These are phyloP conservation scores for Sinosuthora webbiana DNA, from an alignment of 2,113 vertebrate genomes.

Conservation along the genomic window DNA sequence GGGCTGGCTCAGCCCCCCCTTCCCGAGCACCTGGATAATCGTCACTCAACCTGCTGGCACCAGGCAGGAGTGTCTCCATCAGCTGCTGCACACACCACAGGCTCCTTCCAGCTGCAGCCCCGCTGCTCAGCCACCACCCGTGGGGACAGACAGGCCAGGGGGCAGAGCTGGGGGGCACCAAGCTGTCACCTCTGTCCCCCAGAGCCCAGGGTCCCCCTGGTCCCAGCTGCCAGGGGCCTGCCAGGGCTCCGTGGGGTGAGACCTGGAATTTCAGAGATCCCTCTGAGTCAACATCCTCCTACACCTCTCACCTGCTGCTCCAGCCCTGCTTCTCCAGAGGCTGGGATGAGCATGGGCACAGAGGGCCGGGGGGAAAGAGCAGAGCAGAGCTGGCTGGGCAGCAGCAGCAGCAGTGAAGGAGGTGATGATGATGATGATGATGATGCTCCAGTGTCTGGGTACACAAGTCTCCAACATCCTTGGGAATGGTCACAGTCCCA, in stretches of 20 bases:
- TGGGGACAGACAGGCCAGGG: neutral
- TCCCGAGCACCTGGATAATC: neutral
- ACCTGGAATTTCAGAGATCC: neutral
- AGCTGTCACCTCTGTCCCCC: neutral
- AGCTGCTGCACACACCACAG: neutral
- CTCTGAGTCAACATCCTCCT: neutral
- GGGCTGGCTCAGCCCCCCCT: neutral
- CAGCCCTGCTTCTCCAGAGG: neutral
- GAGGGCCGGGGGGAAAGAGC: neutral
- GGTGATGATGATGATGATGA: too few species aligned
- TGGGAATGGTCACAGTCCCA: neutral
- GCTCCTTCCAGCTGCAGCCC: neutral
- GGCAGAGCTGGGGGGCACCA: neutral
- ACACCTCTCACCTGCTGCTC: neutral
- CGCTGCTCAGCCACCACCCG: neutral
- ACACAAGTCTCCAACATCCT: neutral
- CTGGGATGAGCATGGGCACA: neutral
- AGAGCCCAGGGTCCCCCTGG: neutral
- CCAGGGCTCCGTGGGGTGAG: neutral
- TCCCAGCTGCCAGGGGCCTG: neutral
- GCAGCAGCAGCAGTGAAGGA: neutral
- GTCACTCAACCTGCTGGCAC: neutral
- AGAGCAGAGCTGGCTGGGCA: neutral
- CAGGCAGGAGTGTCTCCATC: neutral
- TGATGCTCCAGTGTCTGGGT: neutral